These are phyloP conservation scores for Hozukius guyotensis DNA, from an alignment of 2,797 vertebrate genomes.

Conservation along the genomic window DNA sequence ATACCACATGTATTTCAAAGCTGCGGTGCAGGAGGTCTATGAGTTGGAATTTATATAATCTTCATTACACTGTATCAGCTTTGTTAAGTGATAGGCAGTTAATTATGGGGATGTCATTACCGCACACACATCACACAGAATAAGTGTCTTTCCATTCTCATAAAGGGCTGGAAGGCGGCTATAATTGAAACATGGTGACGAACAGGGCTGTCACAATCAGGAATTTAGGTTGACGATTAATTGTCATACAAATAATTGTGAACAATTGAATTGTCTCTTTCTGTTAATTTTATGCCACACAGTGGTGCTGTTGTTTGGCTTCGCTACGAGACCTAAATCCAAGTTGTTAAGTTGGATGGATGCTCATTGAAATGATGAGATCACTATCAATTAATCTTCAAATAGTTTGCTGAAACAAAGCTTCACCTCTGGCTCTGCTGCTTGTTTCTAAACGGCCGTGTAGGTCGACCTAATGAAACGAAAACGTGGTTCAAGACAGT, in stretches of 20 bases:
- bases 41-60: conserved; percentile 46
- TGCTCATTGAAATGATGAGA: not conserved
- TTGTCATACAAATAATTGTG: not conserved
- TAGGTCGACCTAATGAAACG: not conserved
- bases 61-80: conserved; percentile 54
- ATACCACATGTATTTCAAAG: conserved; percentile 33
- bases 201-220: not conserved
- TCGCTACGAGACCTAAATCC: not conserved
- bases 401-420: not conserved
- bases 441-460: not conserved
- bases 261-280: not conserved
- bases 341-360: not conserved
- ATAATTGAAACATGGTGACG: conserved; percentile 38
- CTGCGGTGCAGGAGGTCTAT: conserved; percentile 29
- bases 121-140: conserved; percentile 39
- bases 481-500: not conserved
- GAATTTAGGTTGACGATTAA: not conserved
- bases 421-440: not conserved
- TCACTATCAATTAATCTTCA: not conserved
- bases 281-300: not conserved
- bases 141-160: conserved; percentile 34
- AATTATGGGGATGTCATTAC: conserved; percentile 62
- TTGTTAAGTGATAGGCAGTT: conserved; percentile 62
- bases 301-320: not conserved
- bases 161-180: conserved; percentile 20